Evolutionary conservation across 2,113 vertebrate genomes (phyloP).

Genomic region (Stegastes partitus): DNA sequence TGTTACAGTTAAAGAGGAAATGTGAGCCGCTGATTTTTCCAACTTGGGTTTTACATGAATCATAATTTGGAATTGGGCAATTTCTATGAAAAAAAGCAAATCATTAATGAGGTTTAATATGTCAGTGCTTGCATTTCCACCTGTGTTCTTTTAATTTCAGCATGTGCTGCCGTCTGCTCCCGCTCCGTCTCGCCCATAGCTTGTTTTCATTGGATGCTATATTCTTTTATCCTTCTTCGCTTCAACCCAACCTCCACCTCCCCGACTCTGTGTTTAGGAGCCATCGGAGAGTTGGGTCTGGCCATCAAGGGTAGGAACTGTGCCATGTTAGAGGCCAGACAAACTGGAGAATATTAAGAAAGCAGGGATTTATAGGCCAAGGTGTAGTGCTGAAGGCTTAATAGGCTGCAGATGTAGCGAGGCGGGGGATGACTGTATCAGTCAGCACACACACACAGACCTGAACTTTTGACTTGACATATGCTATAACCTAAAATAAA

Average conservation of each 20-base stretch:
- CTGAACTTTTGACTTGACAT: constrained; percentile 49
- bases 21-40: neutral
- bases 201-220: constrained; percentile 35
- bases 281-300: neutral
- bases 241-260: neutral
- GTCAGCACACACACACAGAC: constrained; percentile 16
- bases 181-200: neutral
- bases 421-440: neutral
- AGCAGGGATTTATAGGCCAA: constrained; percentile 53
- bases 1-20: neutral
- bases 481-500: constrained; percentile 16
- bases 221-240: constrained; percentile 8
- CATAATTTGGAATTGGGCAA: neutral
- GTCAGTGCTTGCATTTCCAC: constrained; percentile 6
- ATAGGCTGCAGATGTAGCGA: constrained; percentile 51
- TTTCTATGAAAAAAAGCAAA: neutral
- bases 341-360: constrained; percentile 51
- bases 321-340: constrained; percentile 27
- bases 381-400: constrained; percentile 48
- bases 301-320: neutral
- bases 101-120: constrained; percentile 8
- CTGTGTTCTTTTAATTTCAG: constrained; percentile 8
- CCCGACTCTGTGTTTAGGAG: neutral
- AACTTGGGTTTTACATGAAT: neutral
- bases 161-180: neutral